These are phyloP conservation scores for Morpho achilles DNA, from an alignment of 2,888 invertebrate species.

Conservation along the genomic window DNA sequence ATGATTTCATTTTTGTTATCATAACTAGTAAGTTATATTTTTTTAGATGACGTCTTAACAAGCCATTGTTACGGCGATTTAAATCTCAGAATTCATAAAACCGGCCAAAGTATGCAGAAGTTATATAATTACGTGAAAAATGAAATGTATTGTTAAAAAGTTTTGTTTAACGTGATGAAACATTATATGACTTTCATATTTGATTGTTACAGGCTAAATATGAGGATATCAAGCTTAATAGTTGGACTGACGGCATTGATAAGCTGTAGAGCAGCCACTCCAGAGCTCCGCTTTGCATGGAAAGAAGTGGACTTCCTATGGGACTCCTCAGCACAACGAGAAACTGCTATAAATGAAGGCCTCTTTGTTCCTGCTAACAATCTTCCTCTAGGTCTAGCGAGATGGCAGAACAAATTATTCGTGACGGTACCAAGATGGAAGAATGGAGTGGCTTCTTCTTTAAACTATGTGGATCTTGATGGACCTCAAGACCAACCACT, in stretches of 20 bases:
- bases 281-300: conserved; percentile 84
- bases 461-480: conserved; percentile 82
- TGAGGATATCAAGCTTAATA: conserved; percentile 42
- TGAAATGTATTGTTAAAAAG: conserved; percentile 26
- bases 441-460: conserved; percentile 83
- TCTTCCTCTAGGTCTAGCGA: conserved; percentile 84
- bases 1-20: too few relatives aligned
- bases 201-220: conserved; percentile 33
- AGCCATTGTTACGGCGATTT: too few relatives aligned
- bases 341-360: conserved; percentile 80
- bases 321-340: conserved; percentile 80
- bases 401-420: conserved; percentile 85
- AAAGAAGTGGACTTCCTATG: conserved; percentile 83
- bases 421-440: conserved; percentile 86
- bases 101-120: too few relatives aligned
- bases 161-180: conserved; percentile 13
- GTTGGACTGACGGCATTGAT: conserved; percentile 47
- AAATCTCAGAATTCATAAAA: too few relatives aligned
- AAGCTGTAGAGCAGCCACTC: conserved; percentile 61
- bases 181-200: conserved; percentile 9
- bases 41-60: too few relatives aligned
- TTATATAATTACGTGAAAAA: conserved; percentile 11
- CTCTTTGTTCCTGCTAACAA: conserved; percentile 82
- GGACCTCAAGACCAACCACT: conserved; percentile 84
- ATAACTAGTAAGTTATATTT: too few relatives aligned